A percentile compares a stretch with the other conserved stretches of the same genome.
Evolutionary conservation across 1,140 invertebrate species (phyloP).

Genomic region (Microplitis demolitor): DNA sequence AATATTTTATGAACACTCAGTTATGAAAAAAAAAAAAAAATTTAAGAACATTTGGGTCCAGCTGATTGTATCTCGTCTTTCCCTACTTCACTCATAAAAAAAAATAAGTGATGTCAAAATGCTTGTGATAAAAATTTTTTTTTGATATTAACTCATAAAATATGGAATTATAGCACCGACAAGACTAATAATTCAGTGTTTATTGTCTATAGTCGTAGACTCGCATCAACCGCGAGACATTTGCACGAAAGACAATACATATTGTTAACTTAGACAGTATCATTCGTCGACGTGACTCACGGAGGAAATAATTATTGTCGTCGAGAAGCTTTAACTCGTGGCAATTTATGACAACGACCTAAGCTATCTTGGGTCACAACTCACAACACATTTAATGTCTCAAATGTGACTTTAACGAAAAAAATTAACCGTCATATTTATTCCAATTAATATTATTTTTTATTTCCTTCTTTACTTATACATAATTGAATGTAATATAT

Average conservation of each 20-base stretch:
- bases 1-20: too few species aligned
- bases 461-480: too few species aligned
- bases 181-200: neutral
- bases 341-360: slow-evolving; percentile 22
- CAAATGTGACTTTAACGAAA: neutral
- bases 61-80: too few species aligned
- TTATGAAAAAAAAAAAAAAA: too few species aligned
- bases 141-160: too few species aligned
- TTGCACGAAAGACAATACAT: slow-evolving; percentile 5
- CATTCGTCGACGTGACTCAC: slow-evolving; percentile 19
- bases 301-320: slow-evolving; percentile 24
- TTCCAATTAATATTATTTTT: neutral
- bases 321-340: slow-evolving; percentile 24
- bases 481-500: too few species aligned
- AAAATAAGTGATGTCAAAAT: too few species aligned
- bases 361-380: slow-evolving; percentile 1
- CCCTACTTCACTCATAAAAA: too few species aligned
- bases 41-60: too few species aligned
- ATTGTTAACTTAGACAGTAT: slow-evolving; percentile 13
- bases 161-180: too few species aligned
- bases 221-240: neutral
- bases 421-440: neutral
- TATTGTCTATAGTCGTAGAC: neutral
- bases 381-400: neutral
- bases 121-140: too few species aligned